These are phyloP conservation scores for Apostichopus californicus DNA, from an alignment of 35 echinoderm and acorn worm species.

Conservation along the genomic window DNA sequence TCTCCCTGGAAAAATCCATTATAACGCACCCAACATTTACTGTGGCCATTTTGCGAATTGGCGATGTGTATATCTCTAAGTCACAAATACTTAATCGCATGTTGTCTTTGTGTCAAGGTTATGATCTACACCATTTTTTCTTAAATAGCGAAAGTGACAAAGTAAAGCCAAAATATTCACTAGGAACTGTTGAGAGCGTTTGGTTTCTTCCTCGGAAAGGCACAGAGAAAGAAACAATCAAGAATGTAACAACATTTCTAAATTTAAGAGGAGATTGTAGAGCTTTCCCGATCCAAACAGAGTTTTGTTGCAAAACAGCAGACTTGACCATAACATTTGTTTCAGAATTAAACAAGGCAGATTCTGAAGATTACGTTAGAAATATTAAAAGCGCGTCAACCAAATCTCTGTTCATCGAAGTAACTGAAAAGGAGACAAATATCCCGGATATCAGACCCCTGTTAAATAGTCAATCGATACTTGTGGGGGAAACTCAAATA, in stretches of 20 bases:
- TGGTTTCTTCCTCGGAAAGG: slow-evolving; percentile 16
- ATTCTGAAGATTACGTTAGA: not conserved
- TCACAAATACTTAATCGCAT: slow-evolving; percentile 24
- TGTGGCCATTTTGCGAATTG: slow-evolving; percentile 22
- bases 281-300: not conserved
- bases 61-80: slow-evolving; percentile 22
- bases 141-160: not conserved
- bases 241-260: slow-evolving; percentile 6
- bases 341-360: not conserved
- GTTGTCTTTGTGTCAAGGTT: not conserved
- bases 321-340: slow-evolving; percentile 13
- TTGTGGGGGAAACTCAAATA: not conserved
- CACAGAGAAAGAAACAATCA: slow-evolving; percentile 16
- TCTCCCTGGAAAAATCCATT: not conserved
- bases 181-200: not conserved
- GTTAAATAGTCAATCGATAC: not conserved
- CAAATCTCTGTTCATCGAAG: not conserved
- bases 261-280: slow-evolving; percentile 44
- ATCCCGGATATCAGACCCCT: not conserved
- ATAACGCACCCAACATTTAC: not conserved
- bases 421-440: not conserved
- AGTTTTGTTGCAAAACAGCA: slow-evolving; percentile 10
- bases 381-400: not conserved
- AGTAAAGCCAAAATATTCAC: slow-evolving; percentile 9
- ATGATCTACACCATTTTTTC: not conserved